Evolutionary conservation across 2,888 invertebrate genomes (phyloP).

Genomic region (Drosophila fulvimacula): DNA sequence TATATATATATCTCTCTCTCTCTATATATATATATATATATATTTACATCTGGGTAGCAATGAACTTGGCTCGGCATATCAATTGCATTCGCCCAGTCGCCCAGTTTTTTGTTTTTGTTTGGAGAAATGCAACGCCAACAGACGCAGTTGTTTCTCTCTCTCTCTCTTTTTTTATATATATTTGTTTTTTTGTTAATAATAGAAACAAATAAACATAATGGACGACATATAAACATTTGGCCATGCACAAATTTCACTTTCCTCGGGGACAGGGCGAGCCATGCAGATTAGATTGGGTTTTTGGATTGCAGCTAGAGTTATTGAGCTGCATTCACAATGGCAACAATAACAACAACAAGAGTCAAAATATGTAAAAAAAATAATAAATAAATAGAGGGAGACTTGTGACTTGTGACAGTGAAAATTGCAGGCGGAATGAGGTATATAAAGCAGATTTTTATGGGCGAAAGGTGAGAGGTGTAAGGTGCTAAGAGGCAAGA

Average conservation of each 20-base stretch:
- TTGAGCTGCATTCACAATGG: not conserved
- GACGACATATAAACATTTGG: constrained; percentile 42
- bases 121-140: constrained; percentile 68
- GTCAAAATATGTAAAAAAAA: not conserved
- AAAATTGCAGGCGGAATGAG: constrained; percentile 13
- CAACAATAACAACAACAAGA: not conserved
- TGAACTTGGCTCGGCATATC: constrained; percentile 67
- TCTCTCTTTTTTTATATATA: not conserved
- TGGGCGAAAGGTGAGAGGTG: too few species aligned
- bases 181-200: constrained; percentile 1
- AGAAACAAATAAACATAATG: constrained; percentile 32
- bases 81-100: constrained; percentile 53
- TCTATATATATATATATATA: not conserved
- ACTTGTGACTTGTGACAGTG: not conserved
- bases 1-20: too few species aligned
- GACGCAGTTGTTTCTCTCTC: constrained; percentile 19
- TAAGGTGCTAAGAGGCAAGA: too few species aligned
- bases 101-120: constrained; percentile 50
- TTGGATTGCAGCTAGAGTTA: not conserved
- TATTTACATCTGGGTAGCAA: constrained; percentile 54
- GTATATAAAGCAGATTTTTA: too few species aligned
- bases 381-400: too few species aligned
- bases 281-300: constrained; percentile 18
- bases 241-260: constrained; percentile 59
- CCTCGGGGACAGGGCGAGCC: constrained; percentile 35